A percentile compares a stretch with the other conserved stretches of the same genome.
Conservation (phyloP, 2,113 vertebrate species). For the Protobothrops mucrosquamatus region DNA sequence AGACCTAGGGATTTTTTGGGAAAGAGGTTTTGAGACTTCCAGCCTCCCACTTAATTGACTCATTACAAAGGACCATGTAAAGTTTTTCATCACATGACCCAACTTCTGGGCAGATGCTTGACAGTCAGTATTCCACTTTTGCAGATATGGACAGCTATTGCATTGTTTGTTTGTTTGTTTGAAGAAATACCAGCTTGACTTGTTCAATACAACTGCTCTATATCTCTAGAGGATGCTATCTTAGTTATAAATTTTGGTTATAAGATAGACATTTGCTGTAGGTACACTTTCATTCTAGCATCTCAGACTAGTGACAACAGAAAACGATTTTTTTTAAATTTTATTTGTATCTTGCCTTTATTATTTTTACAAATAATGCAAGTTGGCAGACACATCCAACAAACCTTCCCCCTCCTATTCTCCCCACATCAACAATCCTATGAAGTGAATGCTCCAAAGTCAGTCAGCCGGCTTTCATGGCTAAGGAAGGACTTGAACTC, state of each 20-base stretch:
- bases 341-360: too few relatives aligned
- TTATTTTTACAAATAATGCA: too few relatives aligned
- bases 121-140: background rate
- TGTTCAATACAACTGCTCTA: background rate
- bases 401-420: too few relatives aligned
- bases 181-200: background rate
- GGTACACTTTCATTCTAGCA: background rate
- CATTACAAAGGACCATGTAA: background rate
- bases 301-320: background rate
- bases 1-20: background rate
- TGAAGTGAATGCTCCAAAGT: too few relatives aligned
- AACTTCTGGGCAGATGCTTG: background rate
- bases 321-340: too few relatives aligned
- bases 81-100: background rate
- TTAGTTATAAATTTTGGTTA: background rate
- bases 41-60: background rate
- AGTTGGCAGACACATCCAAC: too few relatives aligned
- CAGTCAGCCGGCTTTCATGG: too few relatives aligned
- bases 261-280: background rate
- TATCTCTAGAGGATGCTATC: background rate
- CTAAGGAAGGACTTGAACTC: too few relatives aligned
- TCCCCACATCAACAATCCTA: too few relatives aligned
- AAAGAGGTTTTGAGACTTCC: background rate
- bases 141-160: background rate
- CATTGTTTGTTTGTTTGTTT: background rate